Conservation (phyloP, 2,113 vertebrate genomes). For the Mesocricetus auratus region DNA sequence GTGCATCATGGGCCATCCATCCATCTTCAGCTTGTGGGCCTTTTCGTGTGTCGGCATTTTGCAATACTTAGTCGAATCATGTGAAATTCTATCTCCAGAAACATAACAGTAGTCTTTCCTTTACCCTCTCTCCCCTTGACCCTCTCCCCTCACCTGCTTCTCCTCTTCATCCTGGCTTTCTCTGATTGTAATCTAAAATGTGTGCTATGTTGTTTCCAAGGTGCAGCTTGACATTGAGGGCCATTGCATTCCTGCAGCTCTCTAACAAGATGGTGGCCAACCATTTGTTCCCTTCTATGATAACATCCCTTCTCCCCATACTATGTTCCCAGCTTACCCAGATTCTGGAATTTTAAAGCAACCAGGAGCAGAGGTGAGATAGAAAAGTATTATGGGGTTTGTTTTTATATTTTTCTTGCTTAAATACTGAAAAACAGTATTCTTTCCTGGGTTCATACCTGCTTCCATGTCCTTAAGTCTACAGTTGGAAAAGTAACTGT, state of each 20-base stretch:
- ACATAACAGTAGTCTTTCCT: neutral
- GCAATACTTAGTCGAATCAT: neutral
- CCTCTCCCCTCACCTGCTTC: neutral
- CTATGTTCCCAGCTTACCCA: neutral
- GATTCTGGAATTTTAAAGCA: constrained; percentile 58
- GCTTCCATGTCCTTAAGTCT: neutral
- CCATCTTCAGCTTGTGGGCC: neutral
- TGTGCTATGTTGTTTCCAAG: neutral
- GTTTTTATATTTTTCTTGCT: neutral
- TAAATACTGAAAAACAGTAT: constrained; percentile 34
- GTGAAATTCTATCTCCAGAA: neutral
- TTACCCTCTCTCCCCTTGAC: no score
- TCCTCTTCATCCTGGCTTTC: constrained; percentile 43
- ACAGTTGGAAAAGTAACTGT: neutral
- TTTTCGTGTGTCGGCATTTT: neutral
- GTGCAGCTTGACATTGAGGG: constrained; percentile 18
- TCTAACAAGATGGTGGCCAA: neutral
- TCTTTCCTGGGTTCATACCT: constrained; percentile 45
- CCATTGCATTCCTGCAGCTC: constrained; percentile 1
- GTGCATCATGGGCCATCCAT: neutral
- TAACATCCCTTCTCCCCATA: neutral
- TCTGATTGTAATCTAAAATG: constrained; percentile 16
- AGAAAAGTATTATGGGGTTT: neutral
- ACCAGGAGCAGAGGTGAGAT: neutral
- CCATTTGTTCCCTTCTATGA: constrained; percentile 25